Evolutionary conservation across 1,140 invertebrate genomes (phyloP).

Genomic region (Mizuhopecten yessoensis): DNA sequence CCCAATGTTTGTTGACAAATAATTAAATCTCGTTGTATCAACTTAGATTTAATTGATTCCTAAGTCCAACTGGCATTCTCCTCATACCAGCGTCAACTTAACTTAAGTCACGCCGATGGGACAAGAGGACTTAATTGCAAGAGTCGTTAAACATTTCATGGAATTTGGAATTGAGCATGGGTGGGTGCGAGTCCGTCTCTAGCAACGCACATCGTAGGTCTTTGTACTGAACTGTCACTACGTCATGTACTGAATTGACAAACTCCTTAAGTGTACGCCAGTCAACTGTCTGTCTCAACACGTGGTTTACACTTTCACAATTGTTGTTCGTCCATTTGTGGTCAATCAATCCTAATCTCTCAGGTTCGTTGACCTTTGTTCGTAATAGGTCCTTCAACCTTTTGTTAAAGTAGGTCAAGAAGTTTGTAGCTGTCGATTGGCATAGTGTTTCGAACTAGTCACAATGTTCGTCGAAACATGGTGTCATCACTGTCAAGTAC

Average conservation of each 20-base stretch:
- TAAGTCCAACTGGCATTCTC: no score
- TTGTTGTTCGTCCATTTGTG: constrained; percentile 62
- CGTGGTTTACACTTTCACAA: constrained; percentile 50
- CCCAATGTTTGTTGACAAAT: no score
- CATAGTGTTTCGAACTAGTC: background rate
- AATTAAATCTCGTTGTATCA: no score
- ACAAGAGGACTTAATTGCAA: no score
- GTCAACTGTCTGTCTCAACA: constrained; percentile 46
- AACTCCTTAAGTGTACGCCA: constrained; percentile 50
- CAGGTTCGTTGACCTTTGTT: constrained; percentile 9
- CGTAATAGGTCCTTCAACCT: background rate
- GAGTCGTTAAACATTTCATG: no score
- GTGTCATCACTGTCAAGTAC: constrained; percentile 15
- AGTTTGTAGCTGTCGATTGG: constrained; percentile 11
- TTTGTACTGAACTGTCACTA: constrained; percentile 47
- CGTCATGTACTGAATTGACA: background rate
- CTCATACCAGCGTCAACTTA: no score
- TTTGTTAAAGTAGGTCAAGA: constrained; percentile 15
- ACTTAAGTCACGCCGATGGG: no score
- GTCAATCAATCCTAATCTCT: background rate
- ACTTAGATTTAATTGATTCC: no score
- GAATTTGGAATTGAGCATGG: background rate
- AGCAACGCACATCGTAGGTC: constrained; percentile 41
- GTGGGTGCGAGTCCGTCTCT: constrained; percentile 21
- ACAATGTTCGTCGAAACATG: constrained; percentile 6